Evolutionary conservation across 2,113 vertebrate genomes (phyloP), one percentile per base, ranked within the genome.

Genomic region (Ardeotis arabs): DNA sequence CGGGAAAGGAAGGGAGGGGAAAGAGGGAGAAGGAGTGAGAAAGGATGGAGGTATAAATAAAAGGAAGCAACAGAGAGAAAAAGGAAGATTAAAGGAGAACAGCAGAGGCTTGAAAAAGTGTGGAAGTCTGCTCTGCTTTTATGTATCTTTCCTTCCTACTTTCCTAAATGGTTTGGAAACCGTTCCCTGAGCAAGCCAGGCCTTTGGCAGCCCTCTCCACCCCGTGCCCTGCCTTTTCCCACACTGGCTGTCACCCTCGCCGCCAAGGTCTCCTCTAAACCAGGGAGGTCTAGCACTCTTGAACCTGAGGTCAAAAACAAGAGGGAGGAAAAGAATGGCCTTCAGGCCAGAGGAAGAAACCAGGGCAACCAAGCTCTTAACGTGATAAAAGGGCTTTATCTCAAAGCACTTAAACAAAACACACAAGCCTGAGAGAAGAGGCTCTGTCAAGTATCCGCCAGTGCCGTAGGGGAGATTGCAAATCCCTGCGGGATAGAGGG

Each of bases 351-450:
- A 87, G 94, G 53, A 93, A 75, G 96, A 96, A 97, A 97, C 97
- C 97, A 78, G 97, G 97, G 96, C 97, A 97, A 97, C 96, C 77
- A 22, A 56, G 94, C 95, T 95, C 97, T 97, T 95, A 90, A 73
- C 74, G 84, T 89, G 96, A 97, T 97, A 92, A 97, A 97, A 97
- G 97, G 89, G 96, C 96, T 97, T 97, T 97, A 97, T 97, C 96
- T 97, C 73, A 16, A 85, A 91, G 96, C 94, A 97, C 97, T 97
- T 97, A 89, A 97, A 94, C 96, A 97, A 97, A 97, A 97, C 97
- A 96, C 96, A 97, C 96, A 96, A 56, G 85, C 24, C 87, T 53
- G 84, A 60, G 96, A 96, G 85, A 50, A 93, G 94, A 94, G 93
- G 85, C 89, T 83, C 88, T 90, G 96, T 75, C 94, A 89, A 97